Percentiles rank a stretch among this genome's conserved stretches.
Evolutionary conservation across 2,888 invertebrate genomes (phyloP).

Genomic region (Eurois occulta): DNA sequence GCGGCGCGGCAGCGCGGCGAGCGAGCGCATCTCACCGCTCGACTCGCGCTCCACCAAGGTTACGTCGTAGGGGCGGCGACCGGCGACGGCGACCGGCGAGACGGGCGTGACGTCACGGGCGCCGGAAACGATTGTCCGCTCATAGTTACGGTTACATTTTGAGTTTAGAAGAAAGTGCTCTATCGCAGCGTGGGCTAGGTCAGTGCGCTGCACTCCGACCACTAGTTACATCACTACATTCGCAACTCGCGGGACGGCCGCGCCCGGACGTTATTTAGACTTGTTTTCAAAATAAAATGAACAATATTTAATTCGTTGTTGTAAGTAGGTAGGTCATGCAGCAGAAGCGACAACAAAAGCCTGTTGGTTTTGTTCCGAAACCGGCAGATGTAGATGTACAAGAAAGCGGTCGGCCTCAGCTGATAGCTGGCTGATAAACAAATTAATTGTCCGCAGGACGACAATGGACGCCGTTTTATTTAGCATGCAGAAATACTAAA

Average conservation of each 20-base stretch:
- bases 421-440: constrained; percentile 76
- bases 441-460: constrained; percentile 74
- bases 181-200: constrained; percentile 85
- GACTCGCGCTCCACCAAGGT: constrained; percentile 78
- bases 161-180: constrained; percentile 89
- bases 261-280: constrained; percentile 10
- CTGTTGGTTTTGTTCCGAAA: constrained; percentile 64
- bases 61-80: constrained; percentile 87
- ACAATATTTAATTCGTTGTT: constrained; percentile 25
- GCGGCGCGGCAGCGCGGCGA: constrained; percentile 61
- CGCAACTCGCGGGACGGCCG: background rate
- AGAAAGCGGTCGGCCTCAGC: constrained; percentile 79
- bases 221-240: constrained; percentile 33
- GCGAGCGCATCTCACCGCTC: constrained; percentile 66
- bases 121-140: constrained; percentile 89
- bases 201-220: constrained; percentile 76
- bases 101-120: constrained; percentile 89
- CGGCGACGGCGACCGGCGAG: constrained; percentile 87
- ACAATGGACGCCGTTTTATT: constrained; percentile 66
- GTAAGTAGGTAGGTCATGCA: constrained; percentile 46
- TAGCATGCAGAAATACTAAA: constrained; percentile 55
- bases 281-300: constrained; percentile 22
- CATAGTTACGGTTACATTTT: constrained; percentile 90
- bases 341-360: constrained; percentile 67
- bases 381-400: constrained; percentile 76